Evolutionary conservation across 2,797 vertebrate genomes (phyloP).

Genomic region (Selene dorsalis): DNA sequence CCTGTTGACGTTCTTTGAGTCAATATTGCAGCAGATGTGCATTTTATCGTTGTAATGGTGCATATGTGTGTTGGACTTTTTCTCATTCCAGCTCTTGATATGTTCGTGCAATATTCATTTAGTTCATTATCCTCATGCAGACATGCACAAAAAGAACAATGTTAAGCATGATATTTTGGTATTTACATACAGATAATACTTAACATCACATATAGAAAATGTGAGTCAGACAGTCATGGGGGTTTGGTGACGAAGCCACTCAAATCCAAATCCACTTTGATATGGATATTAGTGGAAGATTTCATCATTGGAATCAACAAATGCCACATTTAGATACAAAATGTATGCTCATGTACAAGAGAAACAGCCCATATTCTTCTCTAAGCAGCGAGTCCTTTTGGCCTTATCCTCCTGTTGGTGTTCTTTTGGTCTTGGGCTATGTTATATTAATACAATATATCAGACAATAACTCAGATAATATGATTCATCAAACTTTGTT

Average conservation of each 20-base stretch:
- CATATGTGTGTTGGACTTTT: not conserved
- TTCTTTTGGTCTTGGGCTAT: not conserved
- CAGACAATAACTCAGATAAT: not conserved
- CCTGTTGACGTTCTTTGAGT: slow-evolving; percentile 1
- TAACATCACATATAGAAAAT: slow-evolving; percentile 5
- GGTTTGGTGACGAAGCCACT: not conserved
- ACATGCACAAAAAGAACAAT: not conserved
- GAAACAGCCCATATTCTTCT: not conserved
- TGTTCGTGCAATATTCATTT: not conserved
- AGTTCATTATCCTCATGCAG: not conserved
- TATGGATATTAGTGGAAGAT: slow-evolving; percentile 2
- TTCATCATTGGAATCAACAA: not conserved
- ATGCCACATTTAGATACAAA: not conserved
- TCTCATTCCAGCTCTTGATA: not conserved
- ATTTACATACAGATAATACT: not conserved
- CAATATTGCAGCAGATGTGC: slow-evolving; percentile 22
- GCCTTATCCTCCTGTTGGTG: not conserved
- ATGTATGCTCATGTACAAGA: not conserved
- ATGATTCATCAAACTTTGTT: not conserved
- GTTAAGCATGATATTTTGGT: not conserved
- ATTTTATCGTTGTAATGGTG: slow-evolving; percentile 19
- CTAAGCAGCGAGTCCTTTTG: not conserved
- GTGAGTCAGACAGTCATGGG: not conserved
- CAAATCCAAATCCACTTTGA: not conserved
- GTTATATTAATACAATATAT: not conserved